These are phyloP conservation scores for Tenodera sinensis DNA, from an alignment of 2,888 invertebrate species.

Conservation along the genomic window DNA sequence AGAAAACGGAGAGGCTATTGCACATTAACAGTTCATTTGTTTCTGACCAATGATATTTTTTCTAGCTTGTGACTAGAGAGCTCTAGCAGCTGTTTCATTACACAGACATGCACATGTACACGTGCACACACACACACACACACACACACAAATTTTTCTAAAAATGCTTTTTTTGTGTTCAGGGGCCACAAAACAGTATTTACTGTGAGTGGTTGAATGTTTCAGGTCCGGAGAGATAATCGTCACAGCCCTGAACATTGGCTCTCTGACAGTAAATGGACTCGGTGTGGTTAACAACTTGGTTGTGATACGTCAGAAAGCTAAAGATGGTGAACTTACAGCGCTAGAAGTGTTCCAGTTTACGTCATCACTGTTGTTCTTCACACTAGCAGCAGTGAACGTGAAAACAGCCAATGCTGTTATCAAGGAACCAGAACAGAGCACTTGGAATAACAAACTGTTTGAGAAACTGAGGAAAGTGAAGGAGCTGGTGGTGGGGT, in stretches of 20 bases:
- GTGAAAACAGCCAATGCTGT: conserved; percentile 19
- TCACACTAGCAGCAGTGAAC: conserved; percentile 23
- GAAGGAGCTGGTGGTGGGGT: neutral
- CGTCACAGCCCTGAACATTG: neutral
- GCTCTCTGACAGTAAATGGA: conserved; percentile 20
- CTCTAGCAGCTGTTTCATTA: too few relatives aligned
- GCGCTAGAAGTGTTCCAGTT: conserved; percentile 27
- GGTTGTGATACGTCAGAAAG: conserved; percentile 8
- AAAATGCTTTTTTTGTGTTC: too few relatives aligned
- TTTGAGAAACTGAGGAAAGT: neutral
- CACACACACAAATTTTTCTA: too few relatives aligned
- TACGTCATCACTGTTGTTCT: conserved; percentile 24
- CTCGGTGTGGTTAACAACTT: conserved; percentile 11
- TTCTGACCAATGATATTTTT: too few relatives aligned
- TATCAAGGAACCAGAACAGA: conserved; percentile 11
- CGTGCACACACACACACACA: too few relatives aligned
- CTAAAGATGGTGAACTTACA: neutral
- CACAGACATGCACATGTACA: too few relatives aligned
- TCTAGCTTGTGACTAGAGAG: too few relatives aligned
- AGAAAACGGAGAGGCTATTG: too few relatives aligned
- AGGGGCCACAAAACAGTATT: too few relatives aligned
- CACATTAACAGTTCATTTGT: too few relatives aligned
- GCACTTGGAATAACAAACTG: neutral
- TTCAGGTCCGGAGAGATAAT: neutral
- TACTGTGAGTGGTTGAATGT: too few relatives aligned